Percentiles rank a stretch among this genome's conserved stretches.
phyloP scores from a whole-genome alignment of 1,140 invertebrate genomes.

The Drepana arcuata region DNA sequence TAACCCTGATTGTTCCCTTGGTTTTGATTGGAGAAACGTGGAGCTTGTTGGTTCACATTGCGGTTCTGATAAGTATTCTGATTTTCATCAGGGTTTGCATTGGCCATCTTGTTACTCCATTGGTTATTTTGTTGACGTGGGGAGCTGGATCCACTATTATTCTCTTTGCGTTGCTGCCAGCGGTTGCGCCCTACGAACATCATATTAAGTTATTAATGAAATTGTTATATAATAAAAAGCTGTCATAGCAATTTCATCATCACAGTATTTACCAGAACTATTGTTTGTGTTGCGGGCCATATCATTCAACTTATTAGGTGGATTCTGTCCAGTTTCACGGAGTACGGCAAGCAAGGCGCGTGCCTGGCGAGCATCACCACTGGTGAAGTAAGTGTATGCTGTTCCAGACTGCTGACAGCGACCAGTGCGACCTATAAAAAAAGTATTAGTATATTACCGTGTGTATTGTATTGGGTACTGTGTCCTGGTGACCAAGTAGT shows the following conservation, averaged over 20 bases:
- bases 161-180: slow-evolving; percentile 70
- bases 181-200: slow-evolving; percentile 56
- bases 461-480: too few species aligned
- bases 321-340: slow-evolving; percentile 91
- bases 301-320: slow-evolving; percentile 77
- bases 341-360: slow-evolving; percentile 91
- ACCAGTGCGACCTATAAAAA: slow-evolving; percentile 87
- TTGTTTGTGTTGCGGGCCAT: slow-evolving; percentile 60
- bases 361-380: slow-evolving; percentile 90
- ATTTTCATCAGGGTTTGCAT: slow-evolving; percentile 32
- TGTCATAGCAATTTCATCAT: background rate
- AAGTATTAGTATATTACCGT: too few species aligned
- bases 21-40: slow-evolving; percentile 54
- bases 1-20: slow-evolving; percentile 51
- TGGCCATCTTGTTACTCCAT: slow-evolving; percentile 67
- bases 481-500: too few species aligned
- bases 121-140: slow-evolving; percentile 60
- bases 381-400: slow-evolving; percentile 98
- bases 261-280: slow-evolving; percentile 33
- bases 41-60: slow-evolving; percentile 41
- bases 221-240: slow-evolving; percentile 4
- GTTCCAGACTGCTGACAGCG: slow-evolving; percentile 95
- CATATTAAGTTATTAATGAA: slow-evolving; percentile 3
- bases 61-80: slow-evolving; percentile 49
- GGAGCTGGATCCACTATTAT: slow-evolving; percentile 52